Evolutionary conservation across 2,888 invertebrate genomes (phyloP).

Genomic region (Trisateles emortualis): DNA sequence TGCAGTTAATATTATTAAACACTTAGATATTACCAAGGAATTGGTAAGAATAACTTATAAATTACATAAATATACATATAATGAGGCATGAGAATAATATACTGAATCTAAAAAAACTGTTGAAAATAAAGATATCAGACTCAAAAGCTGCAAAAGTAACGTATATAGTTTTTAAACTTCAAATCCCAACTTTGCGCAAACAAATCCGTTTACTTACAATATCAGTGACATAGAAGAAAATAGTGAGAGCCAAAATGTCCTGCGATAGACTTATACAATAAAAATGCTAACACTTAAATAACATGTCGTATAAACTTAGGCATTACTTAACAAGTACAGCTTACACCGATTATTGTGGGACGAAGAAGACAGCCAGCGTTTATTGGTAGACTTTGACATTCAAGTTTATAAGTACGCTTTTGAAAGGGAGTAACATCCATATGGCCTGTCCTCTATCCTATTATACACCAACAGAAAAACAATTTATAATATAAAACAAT

Average conservation of each 20-base stretch:
- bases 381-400: slow-evolving; percentile 37
- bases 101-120: too few relatives aligned
- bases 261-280: slow-evolving; percentile 78
- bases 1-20: background rate
- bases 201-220: slow-evolving; percentile 38
- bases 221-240: slow-evolving; percentile 43
- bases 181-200: slow-evolving; percentile 48
- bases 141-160: too few relatives aligned
- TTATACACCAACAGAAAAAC: slow-evolving; percentile 51
- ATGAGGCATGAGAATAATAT: too few relatives aligned
- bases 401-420: slow-evolving; percentile 47
- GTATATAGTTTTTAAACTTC: too few relatives aligned
- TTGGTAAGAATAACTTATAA: too few relatives aligned
- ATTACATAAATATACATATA: too few relatives aligned
- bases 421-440: slow-evolving; percentile 24
- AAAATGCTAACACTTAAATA: slow-evolving; percentile 82
- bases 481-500: slow-evolving; percentile 50
- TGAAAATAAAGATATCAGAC: too few relatives aligned
- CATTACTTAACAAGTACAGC: slow-evolving; percentile 81
- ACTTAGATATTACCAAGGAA: too few relatives aligned
- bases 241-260: slow-evolving; percentile 66
- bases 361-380: slow-evolving; percentile 44
- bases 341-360: slow-evolving; percentile 69
- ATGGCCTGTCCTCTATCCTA: slow-evolving; percentile 45
- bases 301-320: slow-evolving; percentile 83